Evolutionary conservation across 2,113 vertebrate genomes (phyloP).

Genomic region (Notiomystis cincta): DNA sequence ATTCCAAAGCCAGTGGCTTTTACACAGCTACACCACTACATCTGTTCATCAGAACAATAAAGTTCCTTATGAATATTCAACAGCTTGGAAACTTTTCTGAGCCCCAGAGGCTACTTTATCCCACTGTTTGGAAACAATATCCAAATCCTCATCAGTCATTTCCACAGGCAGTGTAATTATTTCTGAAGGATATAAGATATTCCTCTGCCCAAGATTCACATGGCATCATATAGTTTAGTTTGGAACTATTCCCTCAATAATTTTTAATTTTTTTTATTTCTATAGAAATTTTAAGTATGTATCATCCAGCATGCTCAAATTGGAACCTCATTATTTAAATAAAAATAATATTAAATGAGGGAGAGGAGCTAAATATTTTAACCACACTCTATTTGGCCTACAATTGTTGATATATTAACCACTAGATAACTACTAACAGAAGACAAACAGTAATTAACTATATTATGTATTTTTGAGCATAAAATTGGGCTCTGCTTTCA

Average conservation of each 20-base stretch:
- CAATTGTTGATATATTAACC: neutral
- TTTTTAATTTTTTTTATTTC: neutral
- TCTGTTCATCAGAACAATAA: neutral
- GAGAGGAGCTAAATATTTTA: neutral
- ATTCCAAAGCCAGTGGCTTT: neutral
- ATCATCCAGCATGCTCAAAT: neutral
- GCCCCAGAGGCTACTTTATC: neutral
- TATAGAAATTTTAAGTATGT: neutral
- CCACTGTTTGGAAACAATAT: neutral
- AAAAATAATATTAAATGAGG: neutral
- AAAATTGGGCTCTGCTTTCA: neutral
- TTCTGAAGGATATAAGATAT: neutral
- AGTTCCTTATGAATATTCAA: neutral
- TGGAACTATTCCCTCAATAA: neutral
- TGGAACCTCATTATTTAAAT: neutral
- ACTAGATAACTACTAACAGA: neutral
- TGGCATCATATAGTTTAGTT: neutral
- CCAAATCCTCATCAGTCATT: neutral
- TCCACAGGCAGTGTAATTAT: neutral
- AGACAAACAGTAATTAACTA: neutral
- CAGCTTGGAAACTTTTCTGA: neutral
- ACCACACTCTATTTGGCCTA: neutral
- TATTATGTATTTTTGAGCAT: neutral
- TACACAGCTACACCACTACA: neutral
- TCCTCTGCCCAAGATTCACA: neutral